Evolutionary conservation across 2,888 invertebrate genomes (phyloP).

Genomic region (Cephus nigrinus): DNA sequence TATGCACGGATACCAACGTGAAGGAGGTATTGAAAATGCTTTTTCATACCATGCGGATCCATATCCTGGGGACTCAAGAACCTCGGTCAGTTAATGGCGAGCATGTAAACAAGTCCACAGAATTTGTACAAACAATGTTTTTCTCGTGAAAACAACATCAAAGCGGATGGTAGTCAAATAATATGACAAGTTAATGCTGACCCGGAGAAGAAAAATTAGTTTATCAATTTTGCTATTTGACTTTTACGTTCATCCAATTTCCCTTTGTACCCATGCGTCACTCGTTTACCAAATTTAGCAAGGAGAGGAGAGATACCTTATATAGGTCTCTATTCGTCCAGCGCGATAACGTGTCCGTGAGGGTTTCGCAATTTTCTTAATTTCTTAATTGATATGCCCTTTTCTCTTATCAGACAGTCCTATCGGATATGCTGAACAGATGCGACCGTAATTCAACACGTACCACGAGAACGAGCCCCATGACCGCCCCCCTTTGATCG

Average conservation of each 20-base stretch:
- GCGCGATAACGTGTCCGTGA: not conserved
- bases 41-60: not conserved
- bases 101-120: not conserved
- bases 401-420: not conserved
- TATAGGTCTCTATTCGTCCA: not conserved
- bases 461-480: not conserved
- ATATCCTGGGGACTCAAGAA: not conserved
- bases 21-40: not conserved
- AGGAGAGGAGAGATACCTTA: not conserved
- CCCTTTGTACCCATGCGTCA: not conserved
- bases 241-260: not conserved
- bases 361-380: not conserved
- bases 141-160: not conserved
- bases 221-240: not conserved
- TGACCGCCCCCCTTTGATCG: not conserved
- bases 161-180: not conserved
- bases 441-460: not conserved
- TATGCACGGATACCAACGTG: not conserved
- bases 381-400: not conserved
- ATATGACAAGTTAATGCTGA: not conserved
- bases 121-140: not conserved
- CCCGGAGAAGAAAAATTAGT: not conserved
- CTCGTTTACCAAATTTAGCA: not conserved
- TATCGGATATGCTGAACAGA: not conserved
- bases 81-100: not conserved